Conservation (phyloP, 2,797 vertebrate species). For the Scomberomorus guttatus region DNA sequence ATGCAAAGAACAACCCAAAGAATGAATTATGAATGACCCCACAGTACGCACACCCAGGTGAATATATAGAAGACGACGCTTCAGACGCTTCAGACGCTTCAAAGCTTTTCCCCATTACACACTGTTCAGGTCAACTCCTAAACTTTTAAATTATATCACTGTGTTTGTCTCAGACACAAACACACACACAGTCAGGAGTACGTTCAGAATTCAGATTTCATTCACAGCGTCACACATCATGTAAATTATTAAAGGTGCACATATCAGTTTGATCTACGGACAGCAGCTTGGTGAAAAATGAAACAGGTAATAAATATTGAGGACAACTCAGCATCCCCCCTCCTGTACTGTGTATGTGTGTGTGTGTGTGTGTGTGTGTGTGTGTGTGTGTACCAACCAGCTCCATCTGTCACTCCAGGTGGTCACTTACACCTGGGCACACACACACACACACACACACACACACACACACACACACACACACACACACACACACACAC, state of each 20-base stretch:
- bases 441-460: slow-evolving; percentile 14
- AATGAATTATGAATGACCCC: no score
- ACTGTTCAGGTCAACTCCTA: no score
- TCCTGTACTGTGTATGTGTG: not conserved
- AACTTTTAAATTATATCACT: not conserved
- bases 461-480: slow-evolving; percentile 19
- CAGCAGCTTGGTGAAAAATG: slow-evolving; percentile 32
- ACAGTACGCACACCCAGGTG: no score
- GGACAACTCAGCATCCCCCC: not conserved
- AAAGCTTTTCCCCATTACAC: no score
- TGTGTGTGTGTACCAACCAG: slow-evolving; percentile 21
- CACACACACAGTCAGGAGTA: not conserved
- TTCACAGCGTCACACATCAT: not conserved
- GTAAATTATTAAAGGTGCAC: slow-evolving; percentile 6
- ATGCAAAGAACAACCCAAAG: no score
- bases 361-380: not conserved
- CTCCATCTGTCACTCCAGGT: slow-evolving; percentile 68
- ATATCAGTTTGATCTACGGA: not conserved
- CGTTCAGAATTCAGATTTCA: no score
- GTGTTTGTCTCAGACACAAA: not conserved
- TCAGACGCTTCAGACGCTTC: no score
- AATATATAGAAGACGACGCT: no score
- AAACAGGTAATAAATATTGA: slow-evolving; percentile 45
- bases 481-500: slow-evolving; percentile 13
- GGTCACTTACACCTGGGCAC: slow-evolving; percentile 26